A percentile compares a stretch with the other conserved stretches of the same genome.
Evolutionary conservation across 2,113 vertebrate genomes (phyloP).

Genomic region (Scalopus aquaticus): DNA sequence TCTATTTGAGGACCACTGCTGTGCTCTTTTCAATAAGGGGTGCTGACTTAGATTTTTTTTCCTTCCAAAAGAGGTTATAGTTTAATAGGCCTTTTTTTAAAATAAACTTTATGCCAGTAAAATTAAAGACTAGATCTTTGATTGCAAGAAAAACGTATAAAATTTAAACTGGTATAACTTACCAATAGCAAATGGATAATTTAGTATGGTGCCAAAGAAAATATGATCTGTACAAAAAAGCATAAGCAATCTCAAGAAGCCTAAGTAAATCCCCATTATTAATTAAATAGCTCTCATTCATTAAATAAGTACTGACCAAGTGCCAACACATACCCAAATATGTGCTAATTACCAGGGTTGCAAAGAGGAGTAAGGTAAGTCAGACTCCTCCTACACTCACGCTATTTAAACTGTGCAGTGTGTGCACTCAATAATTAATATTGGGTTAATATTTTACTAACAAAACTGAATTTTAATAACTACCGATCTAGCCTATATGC

Average conservation of each 20-base stretch:
- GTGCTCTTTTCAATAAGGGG: background rate
- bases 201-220: background rate
- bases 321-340: background rate
- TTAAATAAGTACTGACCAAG: background rate
- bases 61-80: background rate
- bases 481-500: background rate
- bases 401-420: background rate
- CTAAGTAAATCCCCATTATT: background rate
- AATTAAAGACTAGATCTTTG: background rate
- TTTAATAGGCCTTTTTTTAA: background rate
- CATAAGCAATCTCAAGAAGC: background rate
- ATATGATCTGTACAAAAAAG: background rate
- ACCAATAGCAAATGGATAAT: background rate
- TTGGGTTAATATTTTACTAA: background rate
- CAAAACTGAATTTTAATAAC: background rate
- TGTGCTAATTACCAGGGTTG: background rate
- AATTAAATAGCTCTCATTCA: background rate
- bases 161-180: background rate
- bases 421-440: background rate
- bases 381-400: background rate
- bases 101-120: background rate
- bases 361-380: background rate
- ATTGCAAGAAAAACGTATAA: background rate
- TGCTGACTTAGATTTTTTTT: background rate
- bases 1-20: background rate